Conservation (phyloP, 2,797 vertebrate genomes). For the Crenichthys baileyi region DNA sequence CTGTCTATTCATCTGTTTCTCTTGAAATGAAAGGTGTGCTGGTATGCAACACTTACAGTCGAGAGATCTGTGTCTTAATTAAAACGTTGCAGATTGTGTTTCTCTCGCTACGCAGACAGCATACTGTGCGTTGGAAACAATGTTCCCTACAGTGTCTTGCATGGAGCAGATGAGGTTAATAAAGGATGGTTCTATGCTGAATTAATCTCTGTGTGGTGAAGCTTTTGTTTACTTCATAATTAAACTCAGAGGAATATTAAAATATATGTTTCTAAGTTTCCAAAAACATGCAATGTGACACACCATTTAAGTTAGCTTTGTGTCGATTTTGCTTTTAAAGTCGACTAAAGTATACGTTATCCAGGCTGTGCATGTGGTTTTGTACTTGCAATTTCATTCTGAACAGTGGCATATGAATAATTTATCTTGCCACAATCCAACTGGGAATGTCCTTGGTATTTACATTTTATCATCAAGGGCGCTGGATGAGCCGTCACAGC, state of each 20-base stretch:
- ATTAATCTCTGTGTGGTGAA: slow-evolving; percentile 46
- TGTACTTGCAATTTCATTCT: slow-evolving; percentile 77
- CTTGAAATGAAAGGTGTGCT: slow-evolving; percentile 80
- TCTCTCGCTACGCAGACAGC: slow-evolving; percentile 56
- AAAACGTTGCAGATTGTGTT: slow-evolving; percentile 77
- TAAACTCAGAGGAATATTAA: slow-evolving; percentile 47
- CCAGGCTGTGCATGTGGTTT: slow-evolving; percentile 65
- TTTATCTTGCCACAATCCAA: slow-evolving; percentile 81
- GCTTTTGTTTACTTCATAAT: slow-evolving; percentile 27
- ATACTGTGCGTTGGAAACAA: slow-evolving; percentile 69
- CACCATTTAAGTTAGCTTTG: slow-evolving; percentile 66
- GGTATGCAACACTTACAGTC: slow-evolving; percentile 73
- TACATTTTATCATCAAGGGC: slow-evolving; percentile 86
- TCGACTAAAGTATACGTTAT: slow-evolving; percentile 68
- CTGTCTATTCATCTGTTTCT: slow-evolving; percentile 83
- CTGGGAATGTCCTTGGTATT: slow-evolving; percentile 83
- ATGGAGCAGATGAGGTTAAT: slow-evolving; percentile 64
- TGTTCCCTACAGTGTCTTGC: slow-evolving; percentile 45
- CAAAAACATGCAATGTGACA: slow-evolving; percentile 46
- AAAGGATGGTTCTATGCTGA: slow-evolving; percentile 46
- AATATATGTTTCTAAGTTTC: not conserved
- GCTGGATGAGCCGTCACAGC: slow-evolving; percentile 67
- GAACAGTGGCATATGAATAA: slow-evolving; percentile 82
- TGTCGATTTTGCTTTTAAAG: slow-evolving; percentile 76
- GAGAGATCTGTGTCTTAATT: slow-evolving; percentile 74